Evolutionary conservation across 2,113 vertebrate genomes (phyloP).

Genomic region (Indri indri): DNA sequence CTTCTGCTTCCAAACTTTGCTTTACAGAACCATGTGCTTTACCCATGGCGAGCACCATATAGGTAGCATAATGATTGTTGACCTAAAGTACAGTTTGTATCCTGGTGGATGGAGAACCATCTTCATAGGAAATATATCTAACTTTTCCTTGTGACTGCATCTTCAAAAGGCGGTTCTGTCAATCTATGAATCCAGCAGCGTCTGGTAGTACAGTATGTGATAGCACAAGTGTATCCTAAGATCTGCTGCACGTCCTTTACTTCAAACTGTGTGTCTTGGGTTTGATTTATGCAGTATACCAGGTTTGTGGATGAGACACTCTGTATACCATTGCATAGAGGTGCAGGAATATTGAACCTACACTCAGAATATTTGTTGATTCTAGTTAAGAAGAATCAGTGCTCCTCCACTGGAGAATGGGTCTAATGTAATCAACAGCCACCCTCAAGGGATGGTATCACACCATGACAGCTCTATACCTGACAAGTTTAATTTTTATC

Average conservation of each 20-base stretch:
- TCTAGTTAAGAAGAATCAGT: neutral
- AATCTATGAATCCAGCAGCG: neutral
- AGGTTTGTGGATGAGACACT: neutral
- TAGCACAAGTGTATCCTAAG: neutral
- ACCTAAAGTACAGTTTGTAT: neutral
- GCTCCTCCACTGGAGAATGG: neutral
- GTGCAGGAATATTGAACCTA: neutral
- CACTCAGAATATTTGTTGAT: neutral
- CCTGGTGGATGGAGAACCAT: neutral
- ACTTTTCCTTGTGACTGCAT: neutral
- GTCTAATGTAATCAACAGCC: neutral
- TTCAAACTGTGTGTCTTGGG: neutral
- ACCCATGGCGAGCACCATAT: neutral
- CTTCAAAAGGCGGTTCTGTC: neutral
- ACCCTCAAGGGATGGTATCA: neutral
- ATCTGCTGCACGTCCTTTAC: neutral
- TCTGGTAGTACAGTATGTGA: neutral
- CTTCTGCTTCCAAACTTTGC: neutral
- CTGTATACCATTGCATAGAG: neutral
- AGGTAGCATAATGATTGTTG: neutral
- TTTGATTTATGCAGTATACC: neutral
- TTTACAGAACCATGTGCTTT: neutral
- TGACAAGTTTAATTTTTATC: neutral
- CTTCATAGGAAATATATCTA: neutral
- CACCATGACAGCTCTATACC: neutral